Evolutionary conservation across 2,797 vertebrate genomes (phyloP).

Genomic region (Hippocampus kuda): DNA sequence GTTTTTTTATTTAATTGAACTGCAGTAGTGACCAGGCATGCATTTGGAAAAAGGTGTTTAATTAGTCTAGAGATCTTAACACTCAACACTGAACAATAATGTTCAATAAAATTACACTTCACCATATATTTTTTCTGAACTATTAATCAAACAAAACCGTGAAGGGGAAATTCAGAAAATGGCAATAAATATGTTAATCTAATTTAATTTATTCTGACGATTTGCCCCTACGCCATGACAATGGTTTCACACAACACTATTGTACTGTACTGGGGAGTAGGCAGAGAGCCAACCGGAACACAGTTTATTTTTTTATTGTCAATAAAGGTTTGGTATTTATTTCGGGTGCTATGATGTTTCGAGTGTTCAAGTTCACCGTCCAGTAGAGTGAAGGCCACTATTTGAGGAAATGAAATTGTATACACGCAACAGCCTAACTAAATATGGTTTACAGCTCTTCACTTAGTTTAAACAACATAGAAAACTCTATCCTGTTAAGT

Average conservation of each 20-base stretch:
- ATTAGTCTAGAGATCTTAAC: neutral
- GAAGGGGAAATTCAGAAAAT: neutral
- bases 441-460: neutral
- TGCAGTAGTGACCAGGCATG: neutral
- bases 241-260: neutral
- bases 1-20: neutral
- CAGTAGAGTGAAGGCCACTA: neutral
- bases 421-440: neutral
- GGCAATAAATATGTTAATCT: neutral
- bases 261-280: neutral
- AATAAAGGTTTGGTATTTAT: neutral
- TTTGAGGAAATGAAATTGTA: neutral
- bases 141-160: neutral
- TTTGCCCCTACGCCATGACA: neutral
- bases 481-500: neutral
- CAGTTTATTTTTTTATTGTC: too few species aligned
- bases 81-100: neutral
- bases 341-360: neutral
- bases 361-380: neutral
- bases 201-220: too few species aligned
- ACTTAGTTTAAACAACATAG: neutral
- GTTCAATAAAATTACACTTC: neutral
- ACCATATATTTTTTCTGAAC: neutral
- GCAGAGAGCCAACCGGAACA: neutral
- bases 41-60: neutral